Evolutionary conservation across 2,888 invertebrate species (phyloP).

Genomic region (Raillietiella orientalis): DNA sequence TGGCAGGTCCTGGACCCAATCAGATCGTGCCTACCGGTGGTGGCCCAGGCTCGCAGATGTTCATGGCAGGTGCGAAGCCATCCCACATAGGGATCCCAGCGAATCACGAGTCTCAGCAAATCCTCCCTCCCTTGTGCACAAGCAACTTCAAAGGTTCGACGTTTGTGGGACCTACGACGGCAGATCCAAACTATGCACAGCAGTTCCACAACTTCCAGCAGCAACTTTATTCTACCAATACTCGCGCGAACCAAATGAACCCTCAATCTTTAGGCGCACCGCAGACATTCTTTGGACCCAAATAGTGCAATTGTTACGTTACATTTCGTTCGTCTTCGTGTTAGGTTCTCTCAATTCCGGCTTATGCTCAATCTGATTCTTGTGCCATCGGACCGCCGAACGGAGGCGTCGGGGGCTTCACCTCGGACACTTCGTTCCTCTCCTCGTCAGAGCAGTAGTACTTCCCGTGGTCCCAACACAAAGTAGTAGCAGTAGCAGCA

Average conservation of each 20-base stretch:
- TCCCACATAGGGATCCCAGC: constrained; percentile 13
- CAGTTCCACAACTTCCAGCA: constrained; percentile 89
- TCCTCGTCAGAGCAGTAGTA: too few relatives aligned
- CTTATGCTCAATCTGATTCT: too few relatives aligned
- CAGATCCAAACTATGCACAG: constrained; percentile 71
- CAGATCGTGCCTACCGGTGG: constrained; percentile 5
- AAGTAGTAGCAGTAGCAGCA: too few relatives aligned
- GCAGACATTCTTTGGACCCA: too few relatives aligned
- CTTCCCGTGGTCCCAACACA: too few relatives aligned
- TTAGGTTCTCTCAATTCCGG: too few relatives aligned
- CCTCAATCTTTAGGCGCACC: too few relatives aligned
- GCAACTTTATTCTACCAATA: constrained; percentile 62
- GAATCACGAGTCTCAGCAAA: constrained; percentile 9
- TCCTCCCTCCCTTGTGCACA: constrained; percentile 9
- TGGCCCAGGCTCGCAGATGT: constrained; percentile 21
- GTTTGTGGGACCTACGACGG: constrained; percentile 46
- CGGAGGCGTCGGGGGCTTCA: too few relatives aligned
- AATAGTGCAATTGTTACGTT: too few relatives aligned
- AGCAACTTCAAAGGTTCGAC: constrained; percentile 32
- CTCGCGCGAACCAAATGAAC: constrained; percentile 14
- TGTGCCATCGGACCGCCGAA: too few relatives aligned
- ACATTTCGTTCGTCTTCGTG: too few relatives aligned
- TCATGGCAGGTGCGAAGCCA: constrained; percentile 21
- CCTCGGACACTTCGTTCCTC: too few relatives aligned
- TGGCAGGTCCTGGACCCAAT: constrained; percentile 5